Evolutionary conservation across 64 coral and sea anemone species (phyloP).

Genomic region (Dendrophyllia cribrosa): DNA sequence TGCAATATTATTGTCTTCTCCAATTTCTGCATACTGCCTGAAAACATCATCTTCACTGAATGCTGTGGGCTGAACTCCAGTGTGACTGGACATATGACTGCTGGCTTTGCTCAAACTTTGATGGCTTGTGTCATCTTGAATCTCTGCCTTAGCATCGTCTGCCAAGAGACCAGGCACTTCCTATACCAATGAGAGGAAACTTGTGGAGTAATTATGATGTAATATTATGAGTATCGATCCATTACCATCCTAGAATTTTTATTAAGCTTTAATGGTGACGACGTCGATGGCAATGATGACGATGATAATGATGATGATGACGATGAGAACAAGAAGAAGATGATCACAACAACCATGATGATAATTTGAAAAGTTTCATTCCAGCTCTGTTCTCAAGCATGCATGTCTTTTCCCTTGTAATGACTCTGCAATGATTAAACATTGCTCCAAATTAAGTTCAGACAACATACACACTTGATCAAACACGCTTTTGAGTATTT

Average conservation of each 20-base stretch:
- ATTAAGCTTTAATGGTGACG: no score
- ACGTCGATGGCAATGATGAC: neutral
- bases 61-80: neutral
- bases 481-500: no score
- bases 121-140: neutral
- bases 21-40: conserved; percentile 29
- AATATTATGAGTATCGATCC: neutral
- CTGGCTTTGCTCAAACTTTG: neutral
- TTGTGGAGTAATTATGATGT: neutral
- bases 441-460: neutral
- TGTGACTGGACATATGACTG: neutral
- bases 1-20: conserved; percentile 23
- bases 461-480: neutral
- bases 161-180: neutral
- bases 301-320: neutral
- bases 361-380: neutral
- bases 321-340: no score
- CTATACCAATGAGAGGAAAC: conserved; percentile 4
- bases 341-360: no score
- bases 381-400: neutral
- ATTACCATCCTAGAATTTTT: neutral
- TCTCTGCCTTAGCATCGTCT: neutral
- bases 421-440: conserved; percentile 3
- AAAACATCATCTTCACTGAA: neutral
- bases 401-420: neutral